phyloP scores from a whole-genome alignment of 92 coral and sea anemone genomes.

The Paramuricea clavata region DNA sequence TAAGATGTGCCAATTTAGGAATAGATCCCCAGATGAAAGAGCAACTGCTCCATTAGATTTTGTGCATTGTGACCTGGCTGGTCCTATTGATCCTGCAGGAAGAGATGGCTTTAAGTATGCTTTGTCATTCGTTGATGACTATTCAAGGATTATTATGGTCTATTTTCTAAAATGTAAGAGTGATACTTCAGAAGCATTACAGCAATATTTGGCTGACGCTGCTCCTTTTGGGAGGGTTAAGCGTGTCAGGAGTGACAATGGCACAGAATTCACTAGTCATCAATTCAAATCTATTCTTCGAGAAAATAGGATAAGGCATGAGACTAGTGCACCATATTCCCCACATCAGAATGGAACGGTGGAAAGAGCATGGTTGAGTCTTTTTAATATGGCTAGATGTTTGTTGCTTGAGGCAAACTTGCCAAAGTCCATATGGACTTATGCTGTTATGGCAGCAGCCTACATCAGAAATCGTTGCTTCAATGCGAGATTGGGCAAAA shows the following conservation, averaged over 20 bases:
- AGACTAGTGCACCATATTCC: constrained; percentile 8
- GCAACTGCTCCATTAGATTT: constrained; percentile 7
- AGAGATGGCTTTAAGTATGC: constrained; percentile 54
- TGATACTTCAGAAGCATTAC: neutral
- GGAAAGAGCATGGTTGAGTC: too few species aligned
- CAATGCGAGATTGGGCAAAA: too few species aligned
- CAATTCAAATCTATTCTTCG: constrained; percentile 9
- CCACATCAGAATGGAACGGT: too few species aligned
- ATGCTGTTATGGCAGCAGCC: too few species aligned
- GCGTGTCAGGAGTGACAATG: constrained; percentile 48
- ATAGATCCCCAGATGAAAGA: constrained; percentile 35
- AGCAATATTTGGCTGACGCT: constrained; percentile 18
- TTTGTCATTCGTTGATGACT: constrained; percentile 31
- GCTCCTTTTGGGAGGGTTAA: constrained; percentile 42
- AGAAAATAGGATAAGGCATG: constrained; percentile 1
- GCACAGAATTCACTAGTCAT: constrained; percentile 27
- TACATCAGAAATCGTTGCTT: too few species aligned
- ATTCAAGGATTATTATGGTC: neutral
- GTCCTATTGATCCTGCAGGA: constrained; percentile 41
- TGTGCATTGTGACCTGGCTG: constrained; percentile 59
- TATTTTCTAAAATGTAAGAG: constrained; percentile 20
- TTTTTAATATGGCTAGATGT: too few species aligned
- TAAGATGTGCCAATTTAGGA: constrained; percentile 38
- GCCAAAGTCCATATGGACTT: too few species aligned
- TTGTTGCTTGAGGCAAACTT: too few species aligned